A percentile compares a stretch with the other conserved stretches of the same genome.
Conservation (phyloP, 2,113 vertebrate species). For the Taurulus bubalis region DNA sequence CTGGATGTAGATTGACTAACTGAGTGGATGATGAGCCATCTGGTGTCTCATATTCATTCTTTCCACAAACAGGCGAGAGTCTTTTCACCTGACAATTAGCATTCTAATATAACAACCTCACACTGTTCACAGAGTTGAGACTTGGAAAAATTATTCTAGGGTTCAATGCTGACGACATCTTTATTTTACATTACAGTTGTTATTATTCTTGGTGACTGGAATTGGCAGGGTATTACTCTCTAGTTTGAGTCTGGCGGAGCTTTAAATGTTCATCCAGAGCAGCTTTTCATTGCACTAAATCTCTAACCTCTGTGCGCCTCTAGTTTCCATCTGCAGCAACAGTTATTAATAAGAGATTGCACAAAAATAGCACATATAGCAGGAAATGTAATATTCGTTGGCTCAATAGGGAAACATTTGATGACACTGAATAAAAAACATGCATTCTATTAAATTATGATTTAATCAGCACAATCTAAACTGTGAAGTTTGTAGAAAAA, state of each 20-base stretch:
- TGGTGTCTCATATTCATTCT: constrained; percentile 19
- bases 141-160: constrained; percentile 8
- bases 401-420: constrained; percentile 6
- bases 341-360: constrained; percentile 3
- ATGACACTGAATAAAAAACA: constrained; percentile 1
- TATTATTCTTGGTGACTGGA: constrained; percentile 39
- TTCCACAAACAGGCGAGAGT: constrained; percentile 14
- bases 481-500: background rate
- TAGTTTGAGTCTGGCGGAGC: constrained; percentile 25
- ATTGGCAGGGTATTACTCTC: constrained; percentile 35
- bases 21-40: constrained; percentile 36
- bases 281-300: constrained; percentile 16
- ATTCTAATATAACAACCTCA: constrained; percentile 23
- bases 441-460: background rate
- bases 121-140: constrained; percentile 8
- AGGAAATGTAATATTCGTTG: background rate
- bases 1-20: constrained; percentile 16
- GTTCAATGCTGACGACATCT: constrained; percentile 17
- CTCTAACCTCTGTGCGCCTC: constrained; percentile 6
- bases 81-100: constrained; percentile 42
- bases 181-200: constrained; percentile 19
- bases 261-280: constrained; percentile 26
- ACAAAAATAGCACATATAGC: background rate
- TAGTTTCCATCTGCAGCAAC: background rate
- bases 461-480: background rate